A percentile compares a stretch with the other conserved stretches of the same genome.
These are phyloP conservation scores for Sepioteuthis lessoniana DNA, from an alignment of 2,888 invertebrate genomes.

Conservation along the genomic window DNA sequence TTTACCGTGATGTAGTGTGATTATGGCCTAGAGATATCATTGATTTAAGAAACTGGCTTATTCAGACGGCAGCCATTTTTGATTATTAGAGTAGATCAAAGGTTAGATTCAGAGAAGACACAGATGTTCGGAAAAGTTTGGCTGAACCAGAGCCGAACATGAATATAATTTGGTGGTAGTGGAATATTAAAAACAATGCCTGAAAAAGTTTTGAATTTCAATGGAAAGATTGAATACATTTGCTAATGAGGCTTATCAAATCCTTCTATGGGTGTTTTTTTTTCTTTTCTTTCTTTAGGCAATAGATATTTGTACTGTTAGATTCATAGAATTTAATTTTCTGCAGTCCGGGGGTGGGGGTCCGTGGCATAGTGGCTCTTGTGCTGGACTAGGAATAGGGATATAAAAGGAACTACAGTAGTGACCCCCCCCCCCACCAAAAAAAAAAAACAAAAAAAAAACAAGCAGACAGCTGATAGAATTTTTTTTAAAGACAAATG, in stretches of 20 bases:
- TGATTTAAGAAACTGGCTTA: neutral
- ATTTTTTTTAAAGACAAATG: too few relatives aligned
- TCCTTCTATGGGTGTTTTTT: neutral
- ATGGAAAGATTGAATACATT: neutral
- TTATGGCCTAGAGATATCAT: neutral
- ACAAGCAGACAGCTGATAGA: too few relatives aligned
- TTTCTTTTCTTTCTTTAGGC: too few relatives aligned
- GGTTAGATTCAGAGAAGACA: neutral
- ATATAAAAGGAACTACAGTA: too few relatives aligned
- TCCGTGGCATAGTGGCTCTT: too few relatives aligned
- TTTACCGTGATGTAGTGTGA: neutral
- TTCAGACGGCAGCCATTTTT: neutral
- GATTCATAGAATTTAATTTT: too few relatives aligned
- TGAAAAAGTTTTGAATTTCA: neutral
- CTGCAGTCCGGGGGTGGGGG: too few relatives aligned
- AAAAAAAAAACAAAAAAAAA: too few relatives aligned
- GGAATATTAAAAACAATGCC: neutral
- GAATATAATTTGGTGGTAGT: neutral
- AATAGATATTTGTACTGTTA: too few relatives aligned
- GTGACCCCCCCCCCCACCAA: too few relatives aligned
- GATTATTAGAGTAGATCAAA: neutral
- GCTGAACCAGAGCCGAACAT: neutral
- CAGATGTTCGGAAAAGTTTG: neutral
- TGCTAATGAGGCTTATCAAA: neutral
- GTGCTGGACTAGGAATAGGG: too few relatives aligned